Evolutionary conservation across 2,113 vertebrate genomes (phyloP).

Genomic region (Polypterus senegalus): DNA sequence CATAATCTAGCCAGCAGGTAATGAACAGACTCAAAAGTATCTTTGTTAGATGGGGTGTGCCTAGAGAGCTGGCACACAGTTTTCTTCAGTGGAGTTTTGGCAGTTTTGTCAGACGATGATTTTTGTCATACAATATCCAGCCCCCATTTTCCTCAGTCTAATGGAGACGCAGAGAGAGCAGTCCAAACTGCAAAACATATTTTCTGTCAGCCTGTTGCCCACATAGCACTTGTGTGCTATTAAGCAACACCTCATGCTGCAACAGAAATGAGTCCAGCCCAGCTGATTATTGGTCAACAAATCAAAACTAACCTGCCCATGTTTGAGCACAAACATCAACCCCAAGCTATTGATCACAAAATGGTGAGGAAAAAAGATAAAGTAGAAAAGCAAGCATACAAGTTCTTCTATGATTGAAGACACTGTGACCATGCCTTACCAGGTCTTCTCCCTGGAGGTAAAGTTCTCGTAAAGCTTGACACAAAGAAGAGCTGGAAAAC

Average conservation of each 20-base stretch:
- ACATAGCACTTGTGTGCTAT: slow-evolving; percentile 6
- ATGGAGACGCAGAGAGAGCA: slow-evolving; percentile 10
- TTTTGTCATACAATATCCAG: slow-evolving; percentile 3
- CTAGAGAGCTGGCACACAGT: background rate
- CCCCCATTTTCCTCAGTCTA: slow-evolving; percentile 6
- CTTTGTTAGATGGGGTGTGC: slow-evolving; percentile 12
- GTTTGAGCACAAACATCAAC: slow-evolving; percentile 5
- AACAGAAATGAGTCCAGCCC: slow-evolving; percentile 11
- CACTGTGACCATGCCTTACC: too few species aligned
- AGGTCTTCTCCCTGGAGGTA: too few species aligned
- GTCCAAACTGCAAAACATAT: slow-evolving; percentile 13
- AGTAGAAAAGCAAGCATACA: too few species aligned
- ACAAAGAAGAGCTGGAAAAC: too few species aligned
- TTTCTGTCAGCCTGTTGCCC: slow-evolving; percentile 4
- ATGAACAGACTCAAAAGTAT: slow-evolving; percentile 5
- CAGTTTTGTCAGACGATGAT: slow-evolving; percentile 8
- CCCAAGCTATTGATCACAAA: background rate
- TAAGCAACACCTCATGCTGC: slow-evolving; percentile 12
- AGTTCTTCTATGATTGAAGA: too few species aligned
- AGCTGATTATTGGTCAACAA: slow-evolving; percentile 13
- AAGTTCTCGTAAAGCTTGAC: too few species aligned
- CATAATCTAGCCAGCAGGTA: background rate
- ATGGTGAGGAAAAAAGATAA: too few species aligned
- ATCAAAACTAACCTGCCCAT: slow-evolving; percentile 10
- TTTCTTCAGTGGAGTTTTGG: too few species aligned